Evolutionary conservation across 2,888 invertebrate species (phyloP).

Genomic region (Cybosia mesomella): DNA sequence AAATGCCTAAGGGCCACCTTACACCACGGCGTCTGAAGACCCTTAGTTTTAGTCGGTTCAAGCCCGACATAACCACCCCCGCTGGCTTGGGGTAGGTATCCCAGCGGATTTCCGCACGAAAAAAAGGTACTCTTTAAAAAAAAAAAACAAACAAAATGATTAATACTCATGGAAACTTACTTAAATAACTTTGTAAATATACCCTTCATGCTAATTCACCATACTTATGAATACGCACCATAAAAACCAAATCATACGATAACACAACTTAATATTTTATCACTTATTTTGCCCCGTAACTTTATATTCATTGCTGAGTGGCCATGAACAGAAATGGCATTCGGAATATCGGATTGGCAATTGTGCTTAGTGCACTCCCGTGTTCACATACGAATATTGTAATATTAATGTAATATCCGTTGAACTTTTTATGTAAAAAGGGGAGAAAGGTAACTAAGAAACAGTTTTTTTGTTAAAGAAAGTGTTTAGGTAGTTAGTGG

Average conservation of each 20-base stretch:
- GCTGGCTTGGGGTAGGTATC: too few species aligned
- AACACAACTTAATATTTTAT: constrained; percentile 7
- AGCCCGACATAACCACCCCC: too few species aligned
- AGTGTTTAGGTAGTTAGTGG: constrained; percentile 14
- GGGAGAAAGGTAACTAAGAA: constrained; percentile 21
- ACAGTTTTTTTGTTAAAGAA: constrained; percentile 14
- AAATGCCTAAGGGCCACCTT: too few species aligned
- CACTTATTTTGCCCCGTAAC: constrained; percentile 5
- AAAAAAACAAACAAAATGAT: too few species aligned
- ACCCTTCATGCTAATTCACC: background rate
- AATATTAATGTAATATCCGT: constrained; percentile 27
- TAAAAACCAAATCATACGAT: constrained; percentile 17
- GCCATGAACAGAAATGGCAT: background rate
- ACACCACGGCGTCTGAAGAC: too few species aligned
- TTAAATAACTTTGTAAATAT: too few species aligned
- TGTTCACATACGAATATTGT: constrained; percentile 20
- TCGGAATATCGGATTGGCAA: constrained; percentile 14
- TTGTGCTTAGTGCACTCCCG: constrained; percentile 24
- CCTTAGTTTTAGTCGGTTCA: too few species aligned
- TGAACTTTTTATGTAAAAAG: constrained; percentile 26
- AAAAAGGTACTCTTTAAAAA: too few species aligned
- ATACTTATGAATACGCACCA: background rate
- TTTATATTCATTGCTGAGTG: constrained; percentile 14
- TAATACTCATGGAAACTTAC: too few species aligned
- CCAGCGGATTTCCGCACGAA: too few species aligned